phyloP scores from a whole-genome alignment of 2,888 invertebrate genomes.

The Acanthosepion pharaonis region DNA sequence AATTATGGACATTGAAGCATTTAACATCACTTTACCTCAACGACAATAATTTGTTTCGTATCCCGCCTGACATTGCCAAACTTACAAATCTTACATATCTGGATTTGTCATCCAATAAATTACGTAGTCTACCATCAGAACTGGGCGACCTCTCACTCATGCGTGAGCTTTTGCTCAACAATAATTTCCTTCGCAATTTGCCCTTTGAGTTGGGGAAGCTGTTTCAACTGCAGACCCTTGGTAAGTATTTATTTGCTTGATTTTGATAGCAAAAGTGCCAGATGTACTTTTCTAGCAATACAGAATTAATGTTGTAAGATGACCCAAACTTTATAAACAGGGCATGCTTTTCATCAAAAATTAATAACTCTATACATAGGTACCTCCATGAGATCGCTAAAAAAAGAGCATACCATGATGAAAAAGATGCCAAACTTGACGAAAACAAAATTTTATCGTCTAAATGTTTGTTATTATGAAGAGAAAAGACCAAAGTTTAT shows the following conservation, averaged over 20 bases:
- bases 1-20: constrained; percentile 91
- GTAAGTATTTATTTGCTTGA: constrained; percentile 74
- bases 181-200: constrained; percentile 93
- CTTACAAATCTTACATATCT: constrained; percentile 88
- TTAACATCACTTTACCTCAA: constrained; percentile 95
- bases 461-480: too few species aligned
- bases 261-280: neutral
- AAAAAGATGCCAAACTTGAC: too few species aligned
- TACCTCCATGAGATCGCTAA: too few species aligned
- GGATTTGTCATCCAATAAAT: constrained; percentile 95
- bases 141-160: constrained; percentile 96
- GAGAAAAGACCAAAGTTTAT: too few species aligned
- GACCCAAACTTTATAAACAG: neutral
- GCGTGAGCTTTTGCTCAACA: constrained; percentile 93
- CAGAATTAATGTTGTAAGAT: neutral
- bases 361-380: too few species aligned
- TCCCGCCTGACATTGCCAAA: constrained; percentile 92
- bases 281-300: too few species aligned
- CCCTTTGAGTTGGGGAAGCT: constrained; percentile 98
- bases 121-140: constrained; percentile 94
- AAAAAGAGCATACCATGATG: too few species aligned
- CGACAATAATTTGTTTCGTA: constrained; percentile 92
- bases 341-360: too few species aligned
- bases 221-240: constrained; percentile 94
- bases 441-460: too few species aligned